These are phyloP conservation scores for Pygocentrus nattereri DNA, from an alignment of 2,797 vertebrate genomes.

Conservation along the genomic window DNA sequence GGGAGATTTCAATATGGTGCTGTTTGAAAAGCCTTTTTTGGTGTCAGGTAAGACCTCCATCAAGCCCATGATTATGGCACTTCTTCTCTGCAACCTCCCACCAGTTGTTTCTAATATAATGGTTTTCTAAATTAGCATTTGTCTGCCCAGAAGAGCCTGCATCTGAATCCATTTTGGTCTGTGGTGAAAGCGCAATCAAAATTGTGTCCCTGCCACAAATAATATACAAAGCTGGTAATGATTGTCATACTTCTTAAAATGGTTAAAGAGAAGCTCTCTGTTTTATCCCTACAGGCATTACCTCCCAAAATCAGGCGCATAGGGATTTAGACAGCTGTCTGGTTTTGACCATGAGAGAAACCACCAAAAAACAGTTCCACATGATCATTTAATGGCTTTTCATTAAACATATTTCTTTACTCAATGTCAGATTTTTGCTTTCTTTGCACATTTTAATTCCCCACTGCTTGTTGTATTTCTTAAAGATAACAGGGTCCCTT, in stretches of 20 bases:
- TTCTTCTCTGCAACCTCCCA: neutral
- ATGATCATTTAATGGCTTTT: neutral
- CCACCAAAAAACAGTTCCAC: constrained; percentile 21
- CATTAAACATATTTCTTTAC: constrained; percentile 16
- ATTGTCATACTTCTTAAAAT: constrained; percentile 36
- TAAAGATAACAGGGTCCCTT: constrained; percentile 1
- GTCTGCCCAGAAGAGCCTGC: constrained; percentile 10
- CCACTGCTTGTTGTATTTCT: constrained; percentile 13
- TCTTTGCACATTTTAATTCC: constrained; percentile 21
- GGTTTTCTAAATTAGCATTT: neutral
- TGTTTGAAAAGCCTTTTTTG: neutral
- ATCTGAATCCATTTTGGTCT: constrained; percentile 23
- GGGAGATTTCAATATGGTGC: neutral
- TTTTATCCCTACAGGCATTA: constrained; percentile 9
- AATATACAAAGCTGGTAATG: constrained; percentile 46
- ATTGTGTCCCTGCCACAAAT: constrained; percentile 30
- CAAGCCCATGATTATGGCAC: neutral
- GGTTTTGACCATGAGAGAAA: constrained; percentile 41
- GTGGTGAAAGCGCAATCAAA: constrained; percentile 44
- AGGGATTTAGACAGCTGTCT: constrained; percentile 18
- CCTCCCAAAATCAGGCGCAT: neutral
- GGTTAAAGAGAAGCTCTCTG: constrained; percentile 44
- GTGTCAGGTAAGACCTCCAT: neutral
- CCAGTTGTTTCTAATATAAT: neutral
- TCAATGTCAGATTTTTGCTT: constrained; percentile 12